Evolutionary conservation across 2,797 vertebrate species (phyloP).

Genomic region (Propithecus deckenii): DNA sequence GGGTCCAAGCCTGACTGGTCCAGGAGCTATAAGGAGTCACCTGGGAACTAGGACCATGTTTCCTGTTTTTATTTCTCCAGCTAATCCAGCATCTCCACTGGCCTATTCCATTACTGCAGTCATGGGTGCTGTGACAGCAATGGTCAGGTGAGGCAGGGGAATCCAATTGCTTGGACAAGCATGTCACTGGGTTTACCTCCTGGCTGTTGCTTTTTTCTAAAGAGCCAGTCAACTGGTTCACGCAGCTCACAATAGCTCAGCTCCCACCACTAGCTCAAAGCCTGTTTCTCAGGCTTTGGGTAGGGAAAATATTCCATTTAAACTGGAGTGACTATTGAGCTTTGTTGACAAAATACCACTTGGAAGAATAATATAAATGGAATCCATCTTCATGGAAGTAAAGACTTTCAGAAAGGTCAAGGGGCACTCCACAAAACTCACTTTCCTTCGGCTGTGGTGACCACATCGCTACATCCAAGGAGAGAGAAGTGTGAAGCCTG

Average conservation of each 20-base stretch:
- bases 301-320: not conserved
- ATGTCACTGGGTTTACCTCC: not conserved
- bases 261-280: not conserved
- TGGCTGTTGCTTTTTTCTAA: not conserved
- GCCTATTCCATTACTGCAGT: not conserved
- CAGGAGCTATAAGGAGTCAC: not conserved
- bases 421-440: not conserved
- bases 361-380: constrained; percentile 1
- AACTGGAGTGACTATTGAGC: not conserved
- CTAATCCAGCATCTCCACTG: not conserved
- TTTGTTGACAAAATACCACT: constrained; percentile 47
- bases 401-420: constrained; percentile 19
- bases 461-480: not conserved
- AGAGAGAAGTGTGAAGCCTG: not conserved
- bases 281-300: not conserved
- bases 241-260: not conserved
- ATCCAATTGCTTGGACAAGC: not conserved
- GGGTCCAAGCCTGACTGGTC: not conserved
- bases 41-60: not conserved
- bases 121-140: not conserved
- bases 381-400: constrained; percentile 13
- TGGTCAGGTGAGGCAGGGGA: not conserved
- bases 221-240: not conserved
- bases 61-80: not conserved
- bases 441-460: not conserved